A percentile compares a stretch with the other conserved stretches of the same genome.
These are phyloP conservation scores for Vandiemenella viatica DNA, from an alignment of 2,888 invertebrate species.

Conservation along the genomic window DNA sequence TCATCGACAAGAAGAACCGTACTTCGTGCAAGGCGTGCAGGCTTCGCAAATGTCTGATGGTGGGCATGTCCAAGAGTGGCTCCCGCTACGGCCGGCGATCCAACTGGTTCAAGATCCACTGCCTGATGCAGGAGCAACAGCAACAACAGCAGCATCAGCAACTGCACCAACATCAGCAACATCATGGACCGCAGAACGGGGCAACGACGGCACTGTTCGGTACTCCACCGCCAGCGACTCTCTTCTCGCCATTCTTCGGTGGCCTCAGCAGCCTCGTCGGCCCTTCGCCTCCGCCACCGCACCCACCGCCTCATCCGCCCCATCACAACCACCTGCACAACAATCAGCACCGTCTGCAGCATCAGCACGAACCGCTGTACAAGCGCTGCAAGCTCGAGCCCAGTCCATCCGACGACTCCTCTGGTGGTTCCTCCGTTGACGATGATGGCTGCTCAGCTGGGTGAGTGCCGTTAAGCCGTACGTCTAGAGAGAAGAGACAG, in stretches of 20 bases:
- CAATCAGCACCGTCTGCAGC: too few relatives aligned
- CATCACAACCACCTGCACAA: constrained; percentile 7
- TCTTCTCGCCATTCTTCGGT: not conserved
- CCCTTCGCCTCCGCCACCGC: too few relatives aligned
- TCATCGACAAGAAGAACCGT: constrained; percentile 84
- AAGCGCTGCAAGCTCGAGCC: too few relatives aligned
- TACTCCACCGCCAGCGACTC: not conserved
- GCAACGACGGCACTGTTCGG: not conserved
- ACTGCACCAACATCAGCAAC: constrained; percentile 5
- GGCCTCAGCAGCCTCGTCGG: not conserved
- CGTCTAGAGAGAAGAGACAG: too few relatives aligned
- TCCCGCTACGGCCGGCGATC: constrained; percentile 82
- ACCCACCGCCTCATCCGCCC: too few relatives aligned
- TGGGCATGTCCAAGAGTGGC: constrained; percentile 89
- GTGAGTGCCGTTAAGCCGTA: too few relatives aligned
- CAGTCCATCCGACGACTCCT: too few relatives aligned
- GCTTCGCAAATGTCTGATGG: constrained; percentile 68
- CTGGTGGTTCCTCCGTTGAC: too few relatives aligned
- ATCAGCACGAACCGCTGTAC: too few relatives aligned
- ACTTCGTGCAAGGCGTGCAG: constrained; percentile 85
- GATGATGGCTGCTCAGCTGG: too few relatives aligned
- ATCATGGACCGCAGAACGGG: not conserved
- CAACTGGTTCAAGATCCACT: constrained; percentile 94
- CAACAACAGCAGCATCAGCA: constrained; percentile 8
- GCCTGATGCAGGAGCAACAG: constrained; percentile 66